Evolutionary conservation across 2,797 vertebrate species (phyloP).

Genomic region (Buceros bicornis): DNA sequence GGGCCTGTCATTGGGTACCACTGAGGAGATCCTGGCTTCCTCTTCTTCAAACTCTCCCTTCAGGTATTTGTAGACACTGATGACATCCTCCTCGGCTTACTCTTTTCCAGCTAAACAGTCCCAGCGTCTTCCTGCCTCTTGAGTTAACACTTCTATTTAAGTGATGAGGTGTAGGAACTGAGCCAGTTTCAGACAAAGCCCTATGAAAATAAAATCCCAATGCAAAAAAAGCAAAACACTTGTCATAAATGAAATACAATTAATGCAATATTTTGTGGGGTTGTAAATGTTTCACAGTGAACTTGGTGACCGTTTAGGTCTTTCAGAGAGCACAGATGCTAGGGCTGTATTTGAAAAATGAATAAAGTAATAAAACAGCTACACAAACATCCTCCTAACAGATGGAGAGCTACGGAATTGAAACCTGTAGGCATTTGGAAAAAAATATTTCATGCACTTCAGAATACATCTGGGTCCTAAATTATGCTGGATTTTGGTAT

Average conservation of each 20-base stretch:
- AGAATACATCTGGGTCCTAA: slow-evolving; percentile 24
- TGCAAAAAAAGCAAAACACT: neutral
- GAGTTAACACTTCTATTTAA: neutral
- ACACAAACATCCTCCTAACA: neutral
- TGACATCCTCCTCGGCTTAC: neutral
- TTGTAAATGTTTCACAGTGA: neutral
- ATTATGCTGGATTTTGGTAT: slow-evolving; percentile 8
- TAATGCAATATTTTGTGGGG: neutral
- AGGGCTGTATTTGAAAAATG: neutral
- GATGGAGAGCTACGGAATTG: neutral
- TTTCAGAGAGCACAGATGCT: neutral
- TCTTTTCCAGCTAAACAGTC: neutral
- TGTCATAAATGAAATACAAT: neutral
- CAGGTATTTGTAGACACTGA: neutral
- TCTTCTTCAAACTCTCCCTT: neutral
- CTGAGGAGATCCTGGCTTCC: neutral
- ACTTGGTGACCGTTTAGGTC: neutral
- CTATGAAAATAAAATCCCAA: neutral
- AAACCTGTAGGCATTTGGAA: slow-evolving; percentile 7
- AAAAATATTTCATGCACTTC: neutral
- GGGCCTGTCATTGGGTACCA: neutral
- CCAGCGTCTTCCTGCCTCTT: neutral
- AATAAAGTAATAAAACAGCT: neutral
- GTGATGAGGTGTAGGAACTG: neutral
- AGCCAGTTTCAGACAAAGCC: neutral